phyloP scores from a whole-genome alignment of 2,888 invertebrate species.

The Acanthosepion esculentum region DNA sequence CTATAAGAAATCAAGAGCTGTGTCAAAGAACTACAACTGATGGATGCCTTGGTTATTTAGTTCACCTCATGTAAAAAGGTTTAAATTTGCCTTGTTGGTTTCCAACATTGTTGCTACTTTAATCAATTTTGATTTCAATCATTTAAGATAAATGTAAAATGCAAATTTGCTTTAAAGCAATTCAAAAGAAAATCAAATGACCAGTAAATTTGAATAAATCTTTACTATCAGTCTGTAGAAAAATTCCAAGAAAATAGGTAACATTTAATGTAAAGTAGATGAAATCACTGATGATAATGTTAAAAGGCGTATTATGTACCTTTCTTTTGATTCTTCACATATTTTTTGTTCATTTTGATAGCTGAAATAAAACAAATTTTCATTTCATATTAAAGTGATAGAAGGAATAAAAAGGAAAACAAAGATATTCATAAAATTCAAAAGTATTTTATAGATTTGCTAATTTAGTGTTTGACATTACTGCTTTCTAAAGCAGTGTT shows the following conservation, averaged over 20 bases:
- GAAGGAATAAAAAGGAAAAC: too few species aligned
- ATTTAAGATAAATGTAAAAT: not conserved
- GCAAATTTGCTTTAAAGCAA: not conserved
- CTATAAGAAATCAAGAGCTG: too few species aligned
- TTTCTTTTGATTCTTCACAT: slow-evolving; percentile 38
- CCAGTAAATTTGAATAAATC: not conserved
- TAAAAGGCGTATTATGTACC: slow-evolving; percentile 35
- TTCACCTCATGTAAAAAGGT: too few species aligned
- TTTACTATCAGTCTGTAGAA: not conserved
- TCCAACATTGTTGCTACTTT: too few species aligned
- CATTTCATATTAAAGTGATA: not conserved
- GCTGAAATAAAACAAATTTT: not conserved
- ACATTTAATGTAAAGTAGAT: not conserved
- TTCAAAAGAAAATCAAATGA: not conserved
- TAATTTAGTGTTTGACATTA: too few species aligned
- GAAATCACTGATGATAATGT: slow-evolving; percentile 42
- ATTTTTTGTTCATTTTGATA: not conserved
- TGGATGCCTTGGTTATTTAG: too few species aligned
- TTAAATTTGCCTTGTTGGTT: too few species aligned
- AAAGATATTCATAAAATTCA: too few species aligned
- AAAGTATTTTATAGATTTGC: too few species aligned
- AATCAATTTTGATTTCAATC: not conserved
- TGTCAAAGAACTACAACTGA: too few species aligned
- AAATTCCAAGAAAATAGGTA: not conserved
- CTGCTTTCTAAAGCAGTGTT: too few species aligned